phyloP scores from a whole-genome alignment of 2,113 vertebrate genomes.

The Amphilophus citrinellus region DNA sequence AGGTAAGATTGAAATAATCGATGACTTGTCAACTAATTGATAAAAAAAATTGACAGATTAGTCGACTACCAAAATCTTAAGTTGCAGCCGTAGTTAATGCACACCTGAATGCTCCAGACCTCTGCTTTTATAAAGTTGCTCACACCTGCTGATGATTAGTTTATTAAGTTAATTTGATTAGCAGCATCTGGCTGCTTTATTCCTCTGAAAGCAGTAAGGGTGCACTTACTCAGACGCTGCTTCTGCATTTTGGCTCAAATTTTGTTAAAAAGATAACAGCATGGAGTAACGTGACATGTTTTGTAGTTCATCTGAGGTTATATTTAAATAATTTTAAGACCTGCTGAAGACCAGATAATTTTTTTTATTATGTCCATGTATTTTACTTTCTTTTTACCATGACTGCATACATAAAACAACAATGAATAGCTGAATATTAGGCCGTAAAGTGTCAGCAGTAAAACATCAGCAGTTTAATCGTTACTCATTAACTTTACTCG shows the following conservation, averaged over 20 bases:
- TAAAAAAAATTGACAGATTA: too few relatives aligned
- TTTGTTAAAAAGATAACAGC: not conserved
- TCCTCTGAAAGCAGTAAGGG: not conserved
- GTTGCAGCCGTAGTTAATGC: too few relatives aligned
- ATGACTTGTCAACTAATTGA: too few relatives aligned
- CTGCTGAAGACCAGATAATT: not conserved
- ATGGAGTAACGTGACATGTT: not conserved
- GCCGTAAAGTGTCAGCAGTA: not conserved
- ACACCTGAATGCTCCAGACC: not conserved
- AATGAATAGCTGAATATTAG: too few relatives aligned
- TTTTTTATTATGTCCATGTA: not conserved
- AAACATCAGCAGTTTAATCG: not conserved
- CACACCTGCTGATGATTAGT: rapidly evolving
- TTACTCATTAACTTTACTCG: not conserved
- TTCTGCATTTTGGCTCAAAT: not conserved
- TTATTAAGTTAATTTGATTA: not conserved
- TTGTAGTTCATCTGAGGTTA: rapidly evolving
- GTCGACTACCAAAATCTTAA: too few relatives aligned
- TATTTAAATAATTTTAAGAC: not conserved
- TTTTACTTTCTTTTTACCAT: not conserved
- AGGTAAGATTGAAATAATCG: too few relatives aligned
- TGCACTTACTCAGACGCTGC: not conserved
- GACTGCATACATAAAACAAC: not conserved
- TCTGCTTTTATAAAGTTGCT: not conserved
- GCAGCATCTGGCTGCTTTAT: not conserved